Percentiles rank a stretch among this genome's conserved stretches.
Evolutionary conservation across 1,140 invertebrate genomes (phyloP).

Genomic region (Drosophila repletoides): DNA sequence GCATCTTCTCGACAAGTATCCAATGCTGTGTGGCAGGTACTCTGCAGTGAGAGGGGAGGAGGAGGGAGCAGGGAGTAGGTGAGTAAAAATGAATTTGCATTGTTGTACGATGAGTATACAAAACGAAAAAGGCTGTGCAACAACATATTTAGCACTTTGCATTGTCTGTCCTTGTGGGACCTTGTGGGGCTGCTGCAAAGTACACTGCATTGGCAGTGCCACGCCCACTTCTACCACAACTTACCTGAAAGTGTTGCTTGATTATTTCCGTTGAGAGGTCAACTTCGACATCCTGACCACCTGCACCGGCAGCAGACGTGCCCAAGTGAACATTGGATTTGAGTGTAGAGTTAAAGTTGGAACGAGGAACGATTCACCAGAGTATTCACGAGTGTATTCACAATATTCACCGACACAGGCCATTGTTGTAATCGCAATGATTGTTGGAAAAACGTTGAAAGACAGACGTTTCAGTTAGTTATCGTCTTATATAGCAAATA

Average conservation of each 20-base stretch:
- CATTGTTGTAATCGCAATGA: constrained; percentile 41
- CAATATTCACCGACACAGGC: too few species aligned
- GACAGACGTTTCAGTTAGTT: constrained; percentile 72
- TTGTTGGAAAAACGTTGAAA: constrained; percentile 61
- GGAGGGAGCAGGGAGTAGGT: too few species aligned
- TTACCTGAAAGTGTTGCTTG: constrained; percentile 82
- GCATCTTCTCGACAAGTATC: constrained; percentile 89
- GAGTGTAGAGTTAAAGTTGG: constrained; percentile 32
- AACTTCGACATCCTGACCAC: constrained; percentile 81
- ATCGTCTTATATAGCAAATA: constrained; percentile 36
- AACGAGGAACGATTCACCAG: constrained; percentile 28
- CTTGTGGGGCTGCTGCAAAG: constrained; percentile 27
- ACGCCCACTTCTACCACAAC: constrained; percentile 22
- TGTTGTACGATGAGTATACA: constrained; percentile 22
- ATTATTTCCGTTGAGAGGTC: constrained; percentile 82
- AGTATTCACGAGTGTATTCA: constrained; percentile 30
- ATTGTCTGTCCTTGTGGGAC: constrained; percentile 24
- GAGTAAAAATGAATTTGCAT: constrained; percentile 2
- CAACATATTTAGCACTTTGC: constrained; percentile 51
- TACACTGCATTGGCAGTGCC: neutral
- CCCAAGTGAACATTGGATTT: constrained; percentile 59
- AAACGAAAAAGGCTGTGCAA: constrained; percentile 19
- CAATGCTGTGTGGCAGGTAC: constrained; percentile 90
- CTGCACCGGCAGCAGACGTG: constrained; percentile 71
- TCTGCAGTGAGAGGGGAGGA: constrained; percentile 77